Conservation (phyloP, 2,113 vertebrate species). For the Onychostruthus taczanowskii region DNA sequence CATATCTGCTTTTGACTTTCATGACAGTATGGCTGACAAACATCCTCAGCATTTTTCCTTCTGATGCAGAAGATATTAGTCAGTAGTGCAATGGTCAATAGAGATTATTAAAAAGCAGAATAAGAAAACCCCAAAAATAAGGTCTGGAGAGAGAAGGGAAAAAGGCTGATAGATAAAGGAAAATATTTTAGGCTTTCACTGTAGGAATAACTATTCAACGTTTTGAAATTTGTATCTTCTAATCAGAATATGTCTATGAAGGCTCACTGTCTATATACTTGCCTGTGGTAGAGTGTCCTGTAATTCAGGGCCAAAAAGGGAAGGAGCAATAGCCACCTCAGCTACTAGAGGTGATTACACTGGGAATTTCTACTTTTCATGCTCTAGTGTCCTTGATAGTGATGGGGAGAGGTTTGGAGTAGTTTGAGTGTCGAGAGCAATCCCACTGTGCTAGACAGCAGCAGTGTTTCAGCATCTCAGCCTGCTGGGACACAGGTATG, state of each 20-base stretch:
- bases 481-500: neutral
- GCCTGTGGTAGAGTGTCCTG: neutral
- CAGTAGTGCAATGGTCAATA: conserved; percentile 20
- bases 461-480: neutral
- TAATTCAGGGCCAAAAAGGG: neutral
- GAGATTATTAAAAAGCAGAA: neutral
- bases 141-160: neutral
- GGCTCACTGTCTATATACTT: neutral
- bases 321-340: neutral
- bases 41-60: conserved; percentile 26
- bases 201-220: neutral
- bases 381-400: neutral
- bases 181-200: neutral
- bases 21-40: conserved; percentile 52
- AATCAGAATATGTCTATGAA: neutral
- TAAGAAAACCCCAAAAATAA: neutral
- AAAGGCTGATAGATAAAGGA: neutral
- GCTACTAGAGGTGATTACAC: neutral
- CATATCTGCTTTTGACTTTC: conserved; percentile 51
- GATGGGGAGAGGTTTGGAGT: neutral
- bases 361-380: neutral
- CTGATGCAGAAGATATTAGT: conserved; percentile 32
- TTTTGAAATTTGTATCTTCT: neutral
- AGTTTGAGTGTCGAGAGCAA: neutral
- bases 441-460: neutral